Evolutionary conservation across 2,797 vertebrate species (phyloP).

Genomic region (Tokudaia tokunoshimensis): DNA sequence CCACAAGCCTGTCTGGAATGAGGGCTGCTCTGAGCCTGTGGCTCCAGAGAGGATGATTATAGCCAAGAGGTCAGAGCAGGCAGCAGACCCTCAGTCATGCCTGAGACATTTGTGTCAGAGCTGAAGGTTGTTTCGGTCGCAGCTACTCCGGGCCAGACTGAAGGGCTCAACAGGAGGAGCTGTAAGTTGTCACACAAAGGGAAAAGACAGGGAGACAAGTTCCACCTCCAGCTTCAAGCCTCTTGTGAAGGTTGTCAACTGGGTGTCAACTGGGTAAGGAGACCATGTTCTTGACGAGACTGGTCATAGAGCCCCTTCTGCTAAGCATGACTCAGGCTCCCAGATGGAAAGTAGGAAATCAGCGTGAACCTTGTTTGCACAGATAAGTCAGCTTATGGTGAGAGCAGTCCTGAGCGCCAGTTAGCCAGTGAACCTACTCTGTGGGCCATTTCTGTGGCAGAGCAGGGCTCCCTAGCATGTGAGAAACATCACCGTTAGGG

Average conservation of each 20-base stretch:
- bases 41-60: background rate
- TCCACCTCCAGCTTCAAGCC: background rate
- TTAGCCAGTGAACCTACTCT: background rate
- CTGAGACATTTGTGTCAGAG: background rate
- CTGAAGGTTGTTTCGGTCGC: background rate
- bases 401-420: no score
- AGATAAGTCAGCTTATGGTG: background rate
- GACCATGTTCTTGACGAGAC: background rate
- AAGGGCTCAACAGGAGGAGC: rapidly evolving
- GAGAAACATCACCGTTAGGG: background rate
- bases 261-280: background rate
- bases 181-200: background rate
- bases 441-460: background rate
- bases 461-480: background rate
- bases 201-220: background rate
- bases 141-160: no score
- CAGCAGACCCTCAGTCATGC: no score
- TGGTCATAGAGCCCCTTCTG: background rate
- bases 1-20: no score
- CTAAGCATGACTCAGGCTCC: background rate
- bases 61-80: background rate
- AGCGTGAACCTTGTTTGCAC: background rate
- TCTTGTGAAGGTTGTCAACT: background rate
- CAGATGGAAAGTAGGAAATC: background rate
- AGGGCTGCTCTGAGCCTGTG: background rate